Evolutionary conservation across 2,888 invertebrate species (phyloP).

Genomic region (Leptopilina myrica): DNA sequence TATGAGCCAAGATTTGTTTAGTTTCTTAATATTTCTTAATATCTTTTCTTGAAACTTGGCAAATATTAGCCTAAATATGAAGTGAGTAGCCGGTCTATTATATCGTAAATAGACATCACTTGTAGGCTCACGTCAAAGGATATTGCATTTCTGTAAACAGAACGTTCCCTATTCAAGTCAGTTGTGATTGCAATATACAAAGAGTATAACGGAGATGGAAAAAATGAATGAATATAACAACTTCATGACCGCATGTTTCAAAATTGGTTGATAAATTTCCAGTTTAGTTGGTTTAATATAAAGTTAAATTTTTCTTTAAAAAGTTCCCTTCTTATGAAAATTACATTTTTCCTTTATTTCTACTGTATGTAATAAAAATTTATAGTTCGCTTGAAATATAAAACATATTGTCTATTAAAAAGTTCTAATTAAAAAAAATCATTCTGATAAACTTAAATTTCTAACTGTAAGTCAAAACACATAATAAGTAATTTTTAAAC

Average conservation of each 20-base stretch:
- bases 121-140: constrained; percentile 67
- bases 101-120: constrained; percentile 65
- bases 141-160: constrained; percentile 71
- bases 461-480: too few species aligned
- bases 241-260: background rate
- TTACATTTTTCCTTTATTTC: too few species aligned
- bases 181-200: constrained; percentile 24
- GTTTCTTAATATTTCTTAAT: constrained; percentile 4
- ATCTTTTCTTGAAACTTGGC: constrained; percentile 6
- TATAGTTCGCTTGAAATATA: too few species aligned
- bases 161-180: constrained; percentile 54
- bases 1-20: background rate
- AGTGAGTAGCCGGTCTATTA: constrained; percentile 56
- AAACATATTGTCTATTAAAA: too few species aligned
- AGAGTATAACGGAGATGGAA: background rate
- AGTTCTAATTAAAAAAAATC: too few species aligned
- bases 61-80: constrained; percentile 6
- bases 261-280: background rate
- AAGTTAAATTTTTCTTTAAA: too few species aligned
- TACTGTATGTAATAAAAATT: too few species aligned
- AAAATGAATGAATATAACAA: constrained; percentile 25
- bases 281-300: background rate
- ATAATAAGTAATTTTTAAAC: too few species aligned
- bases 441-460: too few species aligned
- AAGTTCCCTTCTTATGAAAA: too few species aligned